These are phyloP conservation scores for Apolygus lucorum DNA, from an alignment of 1,140 invertebrate species.

Conservation along the genomic window DNA sequence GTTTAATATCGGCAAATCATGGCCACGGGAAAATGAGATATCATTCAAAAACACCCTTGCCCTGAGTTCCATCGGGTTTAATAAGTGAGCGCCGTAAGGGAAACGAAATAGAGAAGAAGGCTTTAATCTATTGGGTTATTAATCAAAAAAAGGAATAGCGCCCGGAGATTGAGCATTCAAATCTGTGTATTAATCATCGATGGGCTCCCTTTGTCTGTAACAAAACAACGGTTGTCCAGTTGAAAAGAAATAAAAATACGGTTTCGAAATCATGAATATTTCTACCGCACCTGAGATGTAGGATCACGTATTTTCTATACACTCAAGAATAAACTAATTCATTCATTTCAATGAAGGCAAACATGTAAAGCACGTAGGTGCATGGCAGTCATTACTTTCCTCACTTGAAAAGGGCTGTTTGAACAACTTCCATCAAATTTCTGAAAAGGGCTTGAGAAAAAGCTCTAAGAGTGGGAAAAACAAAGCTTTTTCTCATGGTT, in stretches of 20 bases:
- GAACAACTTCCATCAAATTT: no score
- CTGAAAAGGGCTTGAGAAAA: no score
- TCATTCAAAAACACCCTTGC: background rate
- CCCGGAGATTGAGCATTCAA: slow-evolving; percentile 11
- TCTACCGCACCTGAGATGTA: background rate
- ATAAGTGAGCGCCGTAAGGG: background rate
- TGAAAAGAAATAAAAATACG: background rate
- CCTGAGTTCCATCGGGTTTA: background rate
- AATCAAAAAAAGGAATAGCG: slow-evolving; percentile 9
- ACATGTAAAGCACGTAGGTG: no score
- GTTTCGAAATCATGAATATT: background rate
- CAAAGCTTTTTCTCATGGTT: no score
- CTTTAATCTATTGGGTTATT: slow-evolving; percentile 2
- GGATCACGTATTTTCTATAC: no score
- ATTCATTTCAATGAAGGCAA: no score
- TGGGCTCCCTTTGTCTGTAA: background rate
- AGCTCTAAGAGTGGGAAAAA: no score
- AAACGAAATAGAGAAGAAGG: background rate
- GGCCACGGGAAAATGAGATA: background rate
- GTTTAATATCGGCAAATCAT: background rate
- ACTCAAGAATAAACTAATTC: no score
- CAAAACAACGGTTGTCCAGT: background rate
- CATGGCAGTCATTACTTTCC: no score
- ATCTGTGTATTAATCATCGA: slow-evolving; percentile 5
- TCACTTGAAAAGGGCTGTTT: no score